Evolutionary conservation across 2,888 invertebrate genomes (phyloP).

Genomic region (Thymelicus sylvestris): DNA sequence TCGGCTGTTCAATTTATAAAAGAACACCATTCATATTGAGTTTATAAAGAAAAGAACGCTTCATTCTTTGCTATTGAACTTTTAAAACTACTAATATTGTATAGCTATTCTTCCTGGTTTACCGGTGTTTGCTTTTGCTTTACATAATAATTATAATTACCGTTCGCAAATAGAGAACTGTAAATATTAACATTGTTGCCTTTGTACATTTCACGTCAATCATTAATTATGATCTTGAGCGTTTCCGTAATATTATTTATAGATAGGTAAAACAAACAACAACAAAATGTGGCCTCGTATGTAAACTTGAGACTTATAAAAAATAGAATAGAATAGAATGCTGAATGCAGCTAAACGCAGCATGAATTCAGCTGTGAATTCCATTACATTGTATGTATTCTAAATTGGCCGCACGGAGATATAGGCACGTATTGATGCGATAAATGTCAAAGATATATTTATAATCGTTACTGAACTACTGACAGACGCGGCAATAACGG

Average conservation of each 20-base stretch:
- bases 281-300: not conserved
- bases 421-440: slow-evolving; percentile 7
- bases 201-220: slow-evolving; percentile 4
- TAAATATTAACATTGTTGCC: not conserved
- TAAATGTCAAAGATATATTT: slow-evolving; percentile 28
- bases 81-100: not conserved
- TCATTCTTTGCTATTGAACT: too few relatives aligned
- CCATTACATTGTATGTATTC: slow-evolving; percentile 21
- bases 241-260: not conserved
- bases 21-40: too few relatives aligned
- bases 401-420: slow-evolving; percentile 26
- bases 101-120: too few relatives aligned
- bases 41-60: too few relatives aligned
- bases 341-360: too few relatives aligned
- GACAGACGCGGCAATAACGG: slow-evolving; percentile 2
- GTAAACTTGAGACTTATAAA: too few relatives aligned
- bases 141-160: not conserved
- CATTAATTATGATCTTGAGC: not conserved
- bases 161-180: not conserved
- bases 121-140: too few relatives aligned
- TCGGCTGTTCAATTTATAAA: too few relatives aligned
- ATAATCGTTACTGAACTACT: slow-evolving; percentile 6
- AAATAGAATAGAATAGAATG: too few relatives aligned
- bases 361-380: slow-evolving; percentile 5
- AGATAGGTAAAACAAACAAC: not conserved